These are phyloP conservation scores for Malurus elegans DNA, from an alignment of 2,113 vertebrate genomes.

Conservation along the genomic window DNA sequence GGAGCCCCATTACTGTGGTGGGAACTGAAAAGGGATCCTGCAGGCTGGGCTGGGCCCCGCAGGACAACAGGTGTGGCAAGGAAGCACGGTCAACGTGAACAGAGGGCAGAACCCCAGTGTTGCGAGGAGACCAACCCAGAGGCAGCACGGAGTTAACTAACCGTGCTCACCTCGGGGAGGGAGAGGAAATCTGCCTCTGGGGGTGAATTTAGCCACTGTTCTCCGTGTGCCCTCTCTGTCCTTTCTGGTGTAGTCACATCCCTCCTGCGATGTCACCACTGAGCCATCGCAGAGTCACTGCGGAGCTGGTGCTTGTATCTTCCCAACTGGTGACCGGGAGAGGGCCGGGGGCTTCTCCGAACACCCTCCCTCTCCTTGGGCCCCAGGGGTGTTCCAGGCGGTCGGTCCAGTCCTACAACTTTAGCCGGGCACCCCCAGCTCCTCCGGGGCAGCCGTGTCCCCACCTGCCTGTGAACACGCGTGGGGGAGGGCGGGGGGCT, in stretches of 20 bases:
- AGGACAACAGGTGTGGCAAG: not conserved
- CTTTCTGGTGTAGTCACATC: not conserved
- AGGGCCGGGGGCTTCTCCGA: not conserved
- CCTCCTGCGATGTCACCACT: accelerated
- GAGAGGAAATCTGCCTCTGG: not conserved
- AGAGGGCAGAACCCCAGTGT: not conserved
- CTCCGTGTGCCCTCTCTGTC: accelerated
- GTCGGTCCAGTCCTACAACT: not conserved
- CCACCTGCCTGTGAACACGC: not conserved
- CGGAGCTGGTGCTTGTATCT: accelerated
- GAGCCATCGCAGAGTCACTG: not conserved
- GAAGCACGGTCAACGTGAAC: not conserved
- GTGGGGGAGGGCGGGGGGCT: not conserved
- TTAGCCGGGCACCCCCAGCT: not conserved
- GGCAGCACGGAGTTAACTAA: accelerated
- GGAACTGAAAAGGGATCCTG: not conserved
- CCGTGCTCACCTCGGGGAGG: not conserved
- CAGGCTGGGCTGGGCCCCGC: not conserved
- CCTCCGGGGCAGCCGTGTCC: not conserved
- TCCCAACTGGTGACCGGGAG: accelerated
- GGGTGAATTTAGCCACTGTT: not conserved
- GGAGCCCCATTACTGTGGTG: not conserved
- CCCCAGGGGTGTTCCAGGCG: not conserved
- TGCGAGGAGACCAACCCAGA: not conserved
- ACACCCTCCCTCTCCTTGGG: accelerated